Base-by-base conservation (phyloP, 92 coral and sea anemone genomes). In the Zoanthus gigantus region DNA sequence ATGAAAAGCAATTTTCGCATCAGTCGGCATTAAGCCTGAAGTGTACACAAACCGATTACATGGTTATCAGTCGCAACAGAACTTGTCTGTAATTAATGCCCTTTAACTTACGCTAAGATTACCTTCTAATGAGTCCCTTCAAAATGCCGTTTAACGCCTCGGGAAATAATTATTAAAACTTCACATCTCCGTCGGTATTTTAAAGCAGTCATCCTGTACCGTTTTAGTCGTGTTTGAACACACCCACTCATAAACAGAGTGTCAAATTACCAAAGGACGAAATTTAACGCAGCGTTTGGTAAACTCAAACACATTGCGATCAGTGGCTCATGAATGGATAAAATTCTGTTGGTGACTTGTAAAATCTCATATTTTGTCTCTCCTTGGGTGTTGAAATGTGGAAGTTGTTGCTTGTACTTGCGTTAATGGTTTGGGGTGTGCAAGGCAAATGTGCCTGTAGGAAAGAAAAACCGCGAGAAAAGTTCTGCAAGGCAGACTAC, bases 401-500 rank as follows among this genome's bases (percentile, higher is more conserved):
- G 82, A 77, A 77, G 82, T 34, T 13, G 30, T 12, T 77, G 67
- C n/a, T 77, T 28, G 67, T 77, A 23, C 37, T 77, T 9, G 30
- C 30, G 53, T 9, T 54, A 16, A 28, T 63, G 53, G 1, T 30
- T 53, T 11, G 12, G 17, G 68, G 47, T 9, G 82, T 57, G 17
- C 65, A 31, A 12, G 67, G 66, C 61, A 13, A 30, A 0, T 77
- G 82, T 56, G 28, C 17, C 28, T 77, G 82, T 13, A 56, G 28
- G 18, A 77, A 15, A 56, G 29, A 63, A 14, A 77, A 53, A 11
- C 82, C 82, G 0, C 58, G 54, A 28, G 67, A 53, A 7, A 14
- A 77, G 47, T 77, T 77, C 42, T 77, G 82, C 31, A n/a, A 10
- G 6, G 67, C 82, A 77, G 82, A 77, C 44, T 77, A 77, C 54